Conservation (phyloP, 2,888 invertebrate species). For the Agapostemon virescens region DNA sequence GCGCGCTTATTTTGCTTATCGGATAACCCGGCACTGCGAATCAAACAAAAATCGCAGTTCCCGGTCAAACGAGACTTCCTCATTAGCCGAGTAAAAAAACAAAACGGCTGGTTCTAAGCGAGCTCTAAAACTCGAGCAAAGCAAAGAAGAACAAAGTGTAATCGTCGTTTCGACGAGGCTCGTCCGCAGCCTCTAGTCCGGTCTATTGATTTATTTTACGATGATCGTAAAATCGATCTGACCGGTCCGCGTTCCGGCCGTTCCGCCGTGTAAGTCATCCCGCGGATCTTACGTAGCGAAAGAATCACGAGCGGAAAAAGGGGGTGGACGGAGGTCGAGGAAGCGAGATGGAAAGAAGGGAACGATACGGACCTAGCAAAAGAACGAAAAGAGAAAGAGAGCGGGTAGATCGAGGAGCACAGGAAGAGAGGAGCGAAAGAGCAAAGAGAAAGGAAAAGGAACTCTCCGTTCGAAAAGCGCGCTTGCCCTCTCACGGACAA, state of each 20-base stretch:
- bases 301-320: neutral
- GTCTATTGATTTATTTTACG: conserved; percentile 69
- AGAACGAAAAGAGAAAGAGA: neutral
- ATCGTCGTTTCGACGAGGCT: conserved; percentile 9
- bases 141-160: neutral
- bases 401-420: neutral
- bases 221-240: conserved; percentile 67
- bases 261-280: conserved; percentile 48
- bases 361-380: neutral
- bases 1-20: too few species aligned
- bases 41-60: neutral
- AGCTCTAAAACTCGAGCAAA: neutral
- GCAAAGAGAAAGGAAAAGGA: conserved; percentile 37
- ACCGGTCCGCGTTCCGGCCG: conserved; percentile 39
- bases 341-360: neutral
- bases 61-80: neutral
- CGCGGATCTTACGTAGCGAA: conserved; percentile 18
- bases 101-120: neutral
- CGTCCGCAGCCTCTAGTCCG: neutral
- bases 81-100: neutral
- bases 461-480: conserved; percentile 64
- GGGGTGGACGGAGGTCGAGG: neutral
- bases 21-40: too few species aligned
- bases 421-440: neutral
- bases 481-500: conserved; percentile 58